Base-by-base conservation (phyloP, 2,888 invertebrate species). In the Cabera pusaria region DNA sequence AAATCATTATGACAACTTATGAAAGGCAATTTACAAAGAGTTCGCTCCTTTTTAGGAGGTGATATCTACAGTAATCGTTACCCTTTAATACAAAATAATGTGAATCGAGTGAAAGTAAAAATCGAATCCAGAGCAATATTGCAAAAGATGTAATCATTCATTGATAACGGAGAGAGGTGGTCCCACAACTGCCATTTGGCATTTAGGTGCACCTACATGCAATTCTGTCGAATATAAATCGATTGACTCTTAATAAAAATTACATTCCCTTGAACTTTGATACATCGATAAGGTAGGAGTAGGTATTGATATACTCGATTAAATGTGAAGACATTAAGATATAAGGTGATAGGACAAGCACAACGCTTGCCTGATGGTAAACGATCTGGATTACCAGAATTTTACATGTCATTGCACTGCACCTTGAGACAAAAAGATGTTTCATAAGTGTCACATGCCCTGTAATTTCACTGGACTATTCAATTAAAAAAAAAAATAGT, bases 121-220 rank as follows among this genome's bases (percentile, higher is more conserved):
- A 51, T 52, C 53, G 49, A 50, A 56, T 58, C 43, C 55, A 59
- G 65, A 66, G 49, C 68, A 63, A 17, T 48, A 58, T 70, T 64
- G 56, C 57, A 35, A 47, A 55, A 69, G 28, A 40, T 41, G 45
- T 57, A 53, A 59, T 59, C 49, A 33, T 24, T 41, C 39, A 35
- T 48, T 48, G 48, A 46, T 44, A 33, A 37, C 20, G 32, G 53
- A 48, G 52, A 57, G 49, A 57, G 50, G 56, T 49, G 44, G 54
- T 48, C 43, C 3, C 23, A 37, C 56, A 37, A 43, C 48, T 57
- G 56, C 41, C 56, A 48, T 57, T 57, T 54, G 36, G 23, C 5
- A 23, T 38, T 32, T 20, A 21, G 20, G 25, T 17, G n/a, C n/a
- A n/a, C n/a, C n/a, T n/a, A n/a, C n/a, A n/a, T n/a, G n/a, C n/a